Evolutionary conservation across 2,113 vertebrate species (phyloP).

Genomic region (Vidua chalybeata): DNA sequence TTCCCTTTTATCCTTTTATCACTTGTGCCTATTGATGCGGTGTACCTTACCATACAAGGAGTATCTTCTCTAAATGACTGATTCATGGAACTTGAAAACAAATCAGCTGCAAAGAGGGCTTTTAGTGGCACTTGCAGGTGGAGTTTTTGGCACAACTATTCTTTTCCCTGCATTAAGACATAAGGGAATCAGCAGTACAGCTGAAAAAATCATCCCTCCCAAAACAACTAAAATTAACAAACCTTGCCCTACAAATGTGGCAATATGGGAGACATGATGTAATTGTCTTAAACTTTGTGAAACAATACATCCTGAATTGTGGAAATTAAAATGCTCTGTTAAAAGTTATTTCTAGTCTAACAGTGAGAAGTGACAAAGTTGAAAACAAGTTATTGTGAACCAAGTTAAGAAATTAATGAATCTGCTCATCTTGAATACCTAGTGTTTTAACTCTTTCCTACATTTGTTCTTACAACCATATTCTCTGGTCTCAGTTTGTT

Average conservation of each 20-base stretch:
- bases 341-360: background rate
- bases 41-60: background rate
- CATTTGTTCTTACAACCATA: background rate
- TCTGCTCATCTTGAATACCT: background rate
- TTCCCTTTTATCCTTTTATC: background rate
- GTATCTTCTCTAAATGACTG: background rate
- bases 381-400: background rate
- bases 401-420: background rate
- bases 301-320: background rate
- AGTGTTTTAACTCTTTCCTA: background rate
- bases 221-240: background rate
- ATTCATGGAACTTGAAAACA: background rate
- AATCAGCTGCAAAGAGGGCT: background rate
- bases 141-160: background rate
- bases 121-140: background rate
- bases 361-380: background rate
- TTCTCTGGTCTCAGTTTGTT: background rate
- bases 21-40: background rate
- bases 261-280: background rate
- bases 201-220: background rate
- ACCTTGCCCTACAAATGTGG: background rate
- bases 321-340: background rate
- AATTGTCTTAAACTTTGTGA: background rate
- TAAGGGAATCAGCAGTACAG: background rate
- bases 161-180: background rate